phyloP scores from a whole-genome alignment of 2,113 vertebrate genomes.

The Chaetodon auriga region DNA sequence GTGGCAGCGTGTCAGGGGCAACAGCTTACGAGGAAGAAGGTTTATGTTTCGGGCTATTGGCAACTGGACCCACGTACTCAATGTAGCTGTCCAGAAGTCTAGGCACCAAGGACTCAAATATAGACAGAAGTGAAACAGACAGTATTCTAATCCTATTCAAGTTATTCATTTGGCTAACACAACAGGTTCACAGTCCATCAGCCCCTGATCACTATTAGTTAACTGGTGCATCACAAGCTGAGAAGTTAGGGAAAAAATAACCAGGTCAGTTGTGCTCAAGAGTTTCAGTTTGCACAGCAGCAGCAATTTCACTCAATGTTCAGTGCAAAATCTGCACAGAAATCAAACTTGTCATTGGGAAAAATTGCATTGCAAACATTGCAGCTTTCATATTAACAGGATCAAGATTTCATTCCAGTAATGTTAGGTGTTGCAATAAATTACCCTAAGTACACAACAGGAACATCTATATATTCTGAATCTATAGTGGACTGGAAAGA shows the following conservation, averaged over 20 bases:
- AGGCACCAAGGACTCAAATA: conserved; percentile 21
- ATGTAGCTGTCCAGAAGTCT: conserved; percentile 12
- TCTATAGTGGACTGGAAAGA: not conserved
- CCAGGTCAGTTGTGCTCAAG: not conserved
- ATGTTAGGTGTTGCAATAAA: conserved; percentile 5
- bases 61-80: conserved; percentile 51
- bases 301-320: not conserved
- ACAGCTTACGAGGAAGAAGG: conserved; percentile 27
- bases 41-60: conserved; percentile 47
- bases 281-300: not conserved
- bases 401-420: not conserved
- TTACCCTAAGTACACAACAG: conserved; percentile 17
- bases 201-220: conserved; percentile 1
- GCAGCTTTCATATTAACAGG: not conserved
- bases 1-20: conserved; percentile 43
- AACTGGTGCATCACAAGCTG: not conserved
- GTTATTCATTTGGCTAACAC: not conserved
- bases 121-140: conserved; percentile 2
- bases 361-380: not conserved
- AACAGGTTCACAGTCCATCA: conserved; percentile 13
- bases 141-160: not conserved
- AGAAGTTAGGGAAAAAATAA: not conserved
- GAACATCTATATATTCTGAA: conserved; percentile 19
- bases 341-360: not conserved
- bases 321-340: not conserved